Base-by-base conservation (phyloP, 2,888 invertebrate species). In the Parthenolecanium corni region DNA sequence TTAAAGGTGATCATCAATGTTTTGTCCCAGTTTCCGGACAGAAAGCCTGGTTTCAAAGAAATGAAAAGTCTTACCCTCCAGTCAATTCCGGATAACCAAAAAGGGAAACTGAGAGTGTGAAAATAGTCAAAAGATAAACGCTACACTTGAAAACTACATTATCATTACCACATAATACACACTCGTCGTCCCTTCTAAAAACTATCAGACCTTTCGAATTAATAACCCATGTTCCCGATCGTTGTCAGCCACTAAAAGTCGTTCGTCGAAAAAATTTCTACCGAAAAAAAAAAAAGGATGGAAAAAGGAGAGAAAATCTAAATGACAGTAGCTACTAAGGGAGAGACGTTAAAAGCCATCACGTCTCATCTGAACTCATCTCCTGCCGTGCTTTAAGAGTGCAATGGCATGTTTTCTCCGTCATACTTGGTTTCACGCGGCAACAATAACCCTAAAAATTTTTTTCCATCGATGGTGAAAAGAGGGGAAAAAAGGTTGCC, bases 361-460 rank as follows among this genome's bases (percentile, higher is more conserved):
- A 36, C 58, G 46, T 58, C 58, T 47, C 49, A 49, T 49, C 58
- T 58, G 36, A 58, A 49, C 49, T 58, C 58, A 49, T 58, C 58
- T 47, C 58, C 58, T 47, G 58, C 49, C 58, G 58, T 31, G 58
- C 49, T 46, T 5, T 23, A 49, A 58, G 58, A 58, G 58, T 58
- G 58, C 58, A 58, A 58, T 58, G 58, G 47, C 58, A 58, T 58
- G 58, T 58, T 58, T 58, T 58, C 49, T 58, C 58, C 44, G 58
- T 58, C 58, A 58, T 58, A 58, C 47, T 58, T 58, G 58, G 58
- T 49, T 58, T 58, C 58, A 58, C 49, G 58, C 47, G 36, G 58
- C 46, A 58, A 58, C 49, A 47, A 58, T 58, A 49, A 58, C 58
- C 58, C 56, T 42, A 36, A 58, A 58, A 49, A 18, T 58, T 49